Conservation (phyloP, 2,113 vertebrate genomes). For the Lophotis ruficrista region DNA sequence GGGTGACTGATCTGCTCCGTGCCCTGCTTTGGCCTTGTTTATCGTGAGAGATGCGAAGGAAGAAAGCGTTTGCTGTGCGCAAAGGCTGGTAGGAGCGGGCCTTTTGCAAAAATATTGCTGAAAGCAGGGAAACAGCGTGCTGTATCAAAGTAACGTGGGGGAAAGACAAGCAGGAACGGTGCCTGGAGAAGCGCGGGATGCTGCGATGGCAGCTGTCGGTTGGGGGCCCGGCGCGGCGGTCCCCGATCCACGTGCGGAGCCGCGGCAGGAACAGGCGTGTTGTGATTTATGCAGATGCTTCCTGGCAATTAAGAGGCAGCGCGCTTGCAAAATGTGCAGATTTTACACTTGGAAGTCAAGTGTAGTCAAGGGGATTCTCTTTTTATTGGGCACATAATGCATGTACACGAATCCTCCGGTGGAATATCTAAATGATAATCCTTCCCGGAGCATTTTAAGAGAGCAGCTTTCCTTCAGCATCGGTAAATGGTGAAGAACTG, state of each 20-base stretch:
- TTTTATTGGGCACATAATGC: not conserved
- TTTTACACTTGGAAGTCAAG: not conserved
- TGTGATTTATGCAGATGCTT: not conserved
- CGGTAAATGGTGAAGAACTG: not conserved
- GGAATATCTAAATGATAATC: not conserved
- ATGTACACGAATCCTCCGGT: not conserved
- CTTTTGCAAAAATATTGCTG: not conserved
- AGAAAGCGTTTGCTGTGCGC: not conserved
- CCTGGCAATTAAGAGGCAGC: not conserved
- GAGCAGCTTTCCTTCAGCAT: not conserved
- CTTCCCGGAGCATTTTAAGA: not conserved
- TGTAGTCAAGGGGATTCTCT: not conserved
- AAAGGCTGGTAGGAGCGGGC: not conserved
- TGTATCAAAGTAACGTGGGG: not conserved
- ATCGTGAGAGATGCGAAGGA: not conserved
- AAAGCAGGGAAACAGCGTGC: not conserved
- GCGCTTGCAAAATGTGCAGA: not conserved
- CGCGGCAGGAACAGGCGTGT: not conserved
- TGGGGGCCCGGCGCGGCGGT: accelerated
- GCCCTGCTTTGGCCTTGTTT: not conserved
- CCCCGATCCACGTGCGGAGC: not conserved
- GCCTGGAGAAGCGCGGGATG: not conserved
- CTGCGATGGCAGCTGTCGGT: not conserved
- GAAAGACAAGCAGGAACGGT: not conserved
- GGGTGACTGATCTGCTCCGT: not conserved